Percentiles rank a stretch among this genome's conserved stretches.
phyloP scores from a whole-genome alignment of 2,888 invertebrate species.

The Machimus rusticus region DNA sequence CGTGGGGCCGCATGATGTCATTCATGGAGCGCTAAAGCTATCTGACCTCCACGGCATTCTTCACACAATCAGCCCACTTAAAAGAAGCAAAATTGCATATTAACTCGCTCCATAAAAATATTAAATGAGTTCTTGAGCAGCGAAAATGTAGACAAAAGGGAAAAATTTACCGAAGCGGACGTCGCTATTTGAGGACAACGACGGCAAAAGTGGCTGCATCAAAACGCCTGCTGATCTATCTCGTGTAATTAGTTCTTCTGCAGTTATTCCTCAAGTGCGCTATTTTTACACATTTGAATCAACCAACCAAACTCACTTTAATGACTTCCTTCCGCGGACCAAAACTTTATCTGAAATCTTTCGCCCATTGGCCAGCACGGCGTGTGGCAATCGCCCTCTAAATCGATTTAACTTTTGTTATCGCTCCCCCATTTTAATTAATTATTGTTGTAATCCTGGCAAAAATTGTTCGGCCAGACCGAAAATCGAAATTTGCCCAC shows the following conservation, averaged over 20 bases:
- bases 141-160: background rate
- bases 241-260: slow-evolving; percentile 3
- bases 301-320: background rate
- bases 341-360: background rate
- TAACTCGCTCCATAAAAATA: background rate
- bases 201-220: background rate
- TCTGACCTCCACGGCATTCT: slow-evolving; percentile 19
- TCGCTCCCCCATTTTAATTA: background rate
- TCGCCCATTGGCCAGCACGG: background rate
- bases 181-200: background rate
- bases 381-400: no score
- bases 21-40: slow-evolving; percentile 2
- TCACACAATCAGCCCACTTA: slow-evolving; percentile 28
- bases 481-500: background rate
- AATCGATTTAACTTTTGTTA: background rate
- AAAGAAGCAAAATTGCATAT: slow-evolving; percentile 10
- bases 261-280: background rate
- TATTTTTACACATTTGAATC: slow-evolving; percentile 29
- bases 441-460: background rate
- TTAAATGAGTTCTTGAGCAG: background rate
- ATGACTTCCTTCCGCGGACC: background rate
- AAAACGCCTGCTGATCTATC: background rate
- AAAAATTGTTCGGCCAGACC: background rate
- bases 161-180: background rate
- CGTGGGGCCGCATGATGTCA: slow-evolving; percentile 17